These are phyloP conservation scores for Drosophila melanogaster DNA, from an alignment of 1,140 invertebrate species.

Conservation along the genomic window DNA sequence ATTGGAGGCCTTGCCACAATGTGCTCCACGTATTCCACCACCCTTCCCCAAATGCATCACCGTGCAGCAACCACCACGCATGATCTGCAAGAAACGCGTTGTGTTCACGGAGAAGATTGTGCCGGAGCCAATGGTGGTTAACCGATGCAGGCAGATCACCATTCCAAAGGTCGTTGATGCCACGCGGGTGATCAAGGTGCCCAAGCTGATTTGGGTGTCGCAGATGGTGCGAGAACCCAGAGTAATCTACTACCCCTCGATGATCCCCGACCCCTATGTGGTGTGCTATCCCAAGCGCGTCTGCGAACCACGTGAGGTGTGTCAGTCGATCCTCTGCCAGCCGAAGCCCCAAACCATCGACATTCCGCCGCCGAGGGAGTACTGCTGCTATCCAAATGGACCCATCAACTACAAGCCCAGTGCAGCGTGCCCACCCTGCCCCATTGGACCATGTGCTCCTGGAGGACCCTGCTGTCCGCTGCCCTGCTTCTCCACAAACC, in stretches of 20 bases:
- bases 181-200: constrained; percentile 74
- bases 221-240: constrained; percentile 78
- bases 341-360: constrained; percentile 80
- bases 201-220: constrained; percentile 76
- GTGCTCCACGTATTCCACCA: constrained; percentile 74
- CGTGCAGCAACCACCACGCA: constrained; percentile 74
- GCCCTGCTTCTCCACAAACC: constrained; percentile 71
- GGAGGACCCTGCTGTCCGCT: constrained; percentile 63
- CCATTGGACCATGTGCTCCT: constrained; percentile 72
- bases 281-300: constrained; percentile 79
- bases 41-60: constrained; percentile 77
- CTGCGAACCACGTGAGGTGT: constrained; percentile 75
- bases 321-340: constrained; percentile 78
- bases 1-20: constrained; percentile 74
- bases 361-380: constrained; percentile 76
- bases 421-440: constrained; percentile 74
- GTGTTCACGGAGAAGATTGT: constrained; percentile 77
- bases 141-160: constrained; percentile 72
- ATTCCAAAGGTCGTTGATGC: constrained; percentile 78
- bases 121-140: constrained; percentile 78
- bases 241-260: constrained; percentile 78
- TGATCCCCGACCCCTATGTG: constrained; percentile 79
- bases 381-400: constrained; percentile 79
- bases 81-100: constrained; percentile 80
- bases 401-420: constrained; percentile 78